Evolutionary conservation across 92 coral and sea anemone species (phyloP), one percentile per base, ranked within the genome.

Genomic region (Ricordea florida): DNA sequence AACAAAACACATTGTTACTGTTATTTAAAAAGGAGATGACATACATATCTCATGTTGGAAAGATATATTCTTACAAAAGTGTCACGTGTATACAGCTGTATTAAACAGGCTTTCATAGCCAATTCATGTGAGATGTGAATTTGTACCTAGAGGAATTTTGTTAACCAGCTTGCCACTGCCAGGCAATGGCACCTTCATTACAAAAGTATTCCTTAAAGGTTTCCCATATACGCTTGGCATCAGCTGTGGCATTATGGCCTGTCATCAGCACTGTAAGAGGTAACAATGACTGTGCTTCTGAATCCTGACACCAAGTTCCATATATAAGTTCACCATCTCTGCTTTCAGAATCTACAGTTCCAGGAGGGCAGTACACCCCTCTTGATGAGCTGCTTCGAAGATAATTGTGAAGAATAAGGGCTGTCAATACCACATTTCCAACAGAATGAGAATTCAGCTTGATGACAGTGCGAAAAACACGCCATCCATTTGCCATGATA

Each of bases 401-500:
- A 35, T 50, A 69, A 33, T 50, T 69, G 65, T 69, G 77, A 8
- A 49, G 77, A 35, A 49, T 64, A 69, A 69, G 65, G 21, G 50
- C 62, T 10, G 77, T 32, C 24, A 69, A 42, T 15, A 52, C 18
- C 13, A 67, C 16, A 9, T 32, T 20, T 45, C 47, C 58, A 45
- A 67, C 34, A 11, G 60, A 45, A 14, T 67, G 60, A 27, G 74
- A 60, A n/a, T 59, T 41, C 35, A 67, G 38, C 43, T 29, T 16
- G 46, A 74, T 22, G 10, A 26, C 44, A 47, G 64, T 21, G 24
- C 65, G 32, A 57, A 76, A 49, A 6, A 63, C 57, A 64, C 75
- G 66, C 83, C 74, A 65, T 23, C 83, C 23, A 31, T 55, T 63
- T 10, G 66, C 69, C 10, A 78, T 7, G 24, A 78, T 78, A 10